phyloP scores from a whole-genome alignment of 2,888 invertebrate genomes.

The Spatulosminthurus flaviceps region DNA sequence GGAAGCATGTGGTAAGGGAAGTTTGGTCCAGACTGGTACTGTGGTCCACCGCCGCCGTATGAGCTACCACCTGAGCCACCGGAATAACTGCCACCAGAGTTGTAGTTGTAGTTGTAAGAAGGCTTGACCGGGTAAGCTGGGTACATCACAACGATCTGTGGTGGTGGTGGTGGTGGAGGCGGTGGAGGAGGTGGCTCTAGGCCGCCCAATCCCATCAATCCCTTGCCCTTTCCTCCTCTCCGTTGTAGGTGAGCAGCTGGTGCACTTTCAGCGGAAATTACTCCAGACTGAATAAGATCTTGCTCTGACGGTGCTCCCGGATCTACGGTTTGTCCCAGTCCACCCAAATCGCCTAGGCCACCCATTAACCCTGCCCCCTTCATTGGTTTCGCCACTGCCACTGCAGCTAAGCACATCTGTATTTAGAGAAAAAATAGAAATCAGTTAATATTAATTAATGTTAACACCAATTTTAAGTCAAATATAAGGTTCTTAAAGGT shows the following conservation, averaged over 20 bases:
- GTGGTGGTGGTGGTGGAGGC: slow-evolving; percentile 10
- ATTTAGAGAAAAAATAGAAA: no score
- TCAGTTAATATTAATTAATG: no score
- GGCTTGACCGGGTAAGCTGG: slow-evolving; percentile 26
- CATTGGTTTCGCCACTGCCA: no score
- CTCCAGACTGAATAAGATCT: not conserved
- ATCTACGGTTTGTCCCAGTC: not conserved
- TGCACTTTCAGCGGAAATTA: not conserved
- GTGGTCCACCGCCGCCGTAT: not conserved
- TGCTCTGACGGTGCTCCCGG: not conserved
- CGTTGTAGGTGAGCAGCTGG: no score
- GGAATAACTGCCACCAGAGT: not conserved
- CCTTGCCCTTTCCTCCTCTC: slow-evolving; percentile 23
- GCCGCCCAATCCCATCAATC: not conserved
- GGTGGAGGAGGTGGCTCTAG: slow-evolving; percentile 13
- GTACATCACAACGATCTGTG: slow-evolving; percentile 16
- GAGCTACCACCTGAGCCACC: not conserved
- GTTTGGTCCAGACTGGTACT: not conserved
- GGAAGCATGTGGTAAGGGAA: not conserved
- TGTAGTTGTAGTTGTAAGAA: slow-evolving; percentile 2
- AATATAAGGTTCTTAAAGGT: no score
- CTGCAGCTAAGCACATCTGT: not conserved
- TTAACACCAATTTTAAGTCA: no score
- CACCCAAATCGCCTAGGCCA: not conserved
- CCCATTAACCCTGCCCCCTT: no score